Evolutionary conservation across 2,113 vertebrate genomes (phyloP), one percentile per base, ranked within the genome.

Genomic region (Theristicus caerulescens): DNA sequence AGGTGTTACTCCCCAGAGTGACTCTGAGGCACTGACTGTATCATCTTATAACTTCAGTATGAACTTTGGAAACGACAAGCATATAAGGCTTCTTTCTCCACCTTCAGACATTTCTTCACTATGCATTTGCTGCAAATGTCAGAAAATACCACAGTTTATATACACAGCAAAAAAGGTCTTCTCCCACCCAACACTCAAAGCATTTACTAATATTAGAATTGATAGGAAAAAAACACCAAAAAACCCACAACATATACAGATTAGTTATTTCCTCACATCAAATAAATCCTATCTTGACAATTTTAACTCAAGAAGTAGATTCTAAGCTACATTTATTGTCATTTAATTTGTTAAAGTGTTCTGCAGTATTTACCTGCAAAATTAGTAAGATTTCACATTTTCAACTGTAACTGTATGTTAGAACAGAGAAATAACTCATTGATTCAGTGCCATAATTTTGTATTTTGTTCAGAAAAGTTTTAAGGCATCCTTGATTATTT

Each of bases 41-140:
- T 54, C 40, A 44, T 47, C 59, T n/a, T 7, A 55, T 42, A 47
- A 86, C 34, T 27, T 40, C 21, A 65, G 22, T 6, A 29, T 67
- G 76, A 96, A 78, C 76, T 92, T 88, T 78, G 26, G 58, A 95
- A 95, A 61, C 66, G 17, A 83, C 55, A 88, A 81, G 13, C n/a
- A 36, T 32, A 77, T 51, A 77, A 78, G 58, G 44, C 58, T 64
- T 92, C 46, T 88, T 87, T 81, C 40, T 80, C 47, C 31, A 86
- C n/a, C 44, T 61, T 69, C 54, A 90, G 54, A 78, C 20, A 51
- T 58, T 44, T 72, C 34, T 49, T 40, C 32, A 80, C 16, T 49
- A n/a, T 70, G 16, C 32, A 42, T 72, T 59, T 15, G 2, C 85
- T 73, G 19, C 47, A 96, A 96, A 88, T 88, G 58, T 83, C 92